phyloP scores from a whole-genome alignment of 1,140 invertebrate species.

The Galleria mellonella region DNA sequence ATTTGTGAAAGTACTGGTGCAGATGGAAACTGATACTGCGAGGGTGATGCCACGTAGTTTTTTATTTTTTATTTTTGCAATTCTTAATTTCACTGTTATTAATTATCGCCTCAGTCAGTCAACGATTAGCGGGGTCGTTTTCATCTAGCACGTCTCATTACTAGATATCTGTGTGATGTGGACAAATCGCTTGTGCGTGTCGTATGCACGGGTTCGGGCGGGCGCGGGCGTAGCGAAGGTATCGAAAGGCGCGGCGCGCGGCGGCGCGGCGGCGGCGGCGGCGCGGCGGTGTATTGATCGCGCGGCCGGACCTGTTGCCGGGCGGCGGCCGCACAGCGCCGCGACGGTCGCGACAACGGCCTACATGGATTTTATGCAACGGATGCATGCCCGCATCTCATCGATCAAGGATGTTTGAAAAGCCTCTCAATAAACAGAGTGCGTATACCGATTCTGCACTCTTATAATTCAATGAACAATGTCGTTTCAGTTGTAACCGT shows the following conservation, averaged over 20 bases:
- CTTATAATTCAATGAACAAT: neutral
- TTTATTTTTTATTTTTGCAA: no score
- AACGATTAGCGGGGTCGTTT: neutral
- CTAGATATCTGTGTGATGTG: constrained; percentile 3
- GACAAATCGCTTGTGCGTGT: constrained; percentile 7
- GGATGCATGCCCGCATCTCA: constrained; percentile 6
- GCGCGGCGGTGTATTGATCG: constrained; percentile 50
- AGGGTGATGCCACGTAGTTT: no score
- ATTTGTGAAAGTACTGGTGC: no score
- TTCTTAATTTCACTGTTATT: no score
- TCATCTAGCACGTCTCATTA: no score
- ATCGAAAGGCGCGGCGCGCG: constrained; percentile 33
- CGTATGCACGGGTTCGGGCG: constrained; percentile 11
- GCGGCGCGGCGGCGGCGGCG: constrained; percentile 41
- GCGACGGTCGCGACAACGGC: constrained; percentile 10
- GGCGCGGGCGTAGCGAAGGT: constrained; percentile 13
- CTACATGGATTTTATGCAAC: constrained; percentile 33
- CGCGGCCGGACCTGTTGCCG: constrained; percentile 57
- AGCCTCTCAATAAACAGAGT: neutral
- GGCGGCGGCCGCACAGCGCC: constrained; percentile 28
- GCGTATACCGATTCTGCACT: no score
- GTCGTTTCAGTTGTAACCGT: neutral
- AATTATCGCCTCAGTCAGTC: no score
- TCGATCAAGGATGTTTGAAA: constrained; percentile 9
- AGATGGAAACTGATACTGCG: no score